These are phyloP conservation scores for Rhynchonycteris naso DNA, from an alignment of 2,797 vertebrate genomes.

Conservation along the genomic window DNA sequence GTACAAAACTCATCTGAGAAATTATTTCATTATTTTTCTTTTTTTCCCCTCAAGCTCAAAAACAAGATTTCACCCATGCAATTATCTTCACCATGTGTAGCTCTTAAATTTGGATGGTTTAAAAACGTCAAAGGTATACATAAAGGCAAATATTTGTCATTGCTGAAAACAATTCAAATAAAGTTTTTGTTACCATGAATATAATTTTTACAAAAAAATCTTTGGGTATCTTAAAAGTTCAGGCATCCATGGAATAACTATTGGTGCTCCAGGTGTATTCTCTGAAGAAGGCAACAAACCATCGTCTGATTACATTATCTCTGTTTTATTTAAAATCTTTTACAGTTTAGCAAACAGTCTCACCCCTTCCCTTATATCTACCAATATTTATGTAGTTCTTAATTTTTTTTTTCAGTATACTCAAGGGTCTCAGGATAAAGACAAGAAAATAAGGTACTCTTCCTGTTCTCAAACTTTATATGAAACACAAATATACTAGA, in stretches of 20 bases:
- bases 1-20: neutral
- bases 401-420: neutral
- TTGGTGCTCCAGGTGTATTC: neutral
- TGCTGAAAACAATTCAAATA: neutral
- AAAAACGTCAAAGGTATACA: neutral
- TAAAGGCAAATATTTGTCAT: constrained; percentile 15
- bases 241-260: neutral
- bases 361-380: neutral
- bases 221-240: neutral
- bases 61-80: neutral
- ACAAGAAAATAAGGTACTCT: neutral
- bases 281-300: neutral
- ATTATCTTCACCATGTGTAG: neutral
- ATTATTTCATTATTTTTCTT: constrained; percentile 32
- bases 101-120: neutral
- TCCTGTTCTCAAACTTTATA: neutral
- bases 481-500: neutral
- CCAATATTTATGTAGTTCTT: neutral
- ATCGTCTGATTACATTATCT: neutral
- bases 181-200: neutral
- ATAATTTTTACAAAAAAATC: neutral
- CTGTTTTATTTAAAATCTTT: constrained; percentile 24
- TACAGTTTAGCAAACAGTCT: neutral
- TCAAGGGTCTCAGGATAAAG: neutral
- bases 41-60: neutral